These are phyloP conservation scores for Troilus luridus DNA, from an alignment of 2,888 invertebrate genomes.

Conservation along the genomic window DNA sequence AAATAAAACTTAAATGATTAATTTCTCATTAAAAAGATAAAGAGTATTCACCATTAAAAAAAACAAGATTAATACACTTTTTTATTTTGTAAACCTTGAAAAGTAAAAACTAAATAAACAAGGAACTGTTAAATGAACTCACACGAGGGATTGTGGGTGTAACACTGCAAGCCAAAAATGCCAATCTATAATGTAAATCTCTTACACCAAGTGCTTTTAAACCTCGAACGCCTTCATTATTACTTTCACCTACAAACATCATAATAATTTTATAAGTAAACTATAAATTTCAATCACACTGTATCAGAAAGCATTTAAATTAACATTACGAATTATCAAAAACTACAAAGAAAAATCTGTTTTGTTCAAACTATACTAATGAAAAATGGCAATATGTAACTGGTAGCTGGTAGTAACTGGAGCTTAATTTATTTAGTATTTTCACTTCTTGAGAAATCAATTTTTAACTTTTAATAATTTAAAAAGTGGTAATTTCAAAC, in stretches of 20 bases:
- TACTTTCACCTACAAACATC: constrained; percentile 73
- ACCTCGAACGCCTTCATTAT: constrained; percentile 90
- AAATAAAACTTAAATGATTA: neutral
- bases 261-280: neutral
- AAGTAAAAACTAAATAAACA: neutral
- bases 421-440: no score
- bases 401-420: no score
- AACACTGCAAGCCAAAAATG: constrained; percentile 95
- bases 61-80: neutral
- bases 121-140: constrained; percentile 64
- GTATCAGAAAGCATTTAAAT: neutral
- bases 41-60: neutral
- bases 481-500: no score
- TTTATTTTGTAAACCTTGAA: neutral
- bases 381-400: no score
- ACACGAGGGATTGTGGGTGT: constrained; percentile 86
- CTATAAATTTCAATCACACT: no score
- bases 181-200: constrained; percentile 88
- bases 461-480: no score
- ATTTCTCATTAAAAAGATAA: neutral
- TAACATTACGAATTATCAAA: neutral
- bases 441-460: no score
- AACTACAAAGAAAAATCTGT: no score
- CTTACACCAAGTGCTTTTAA: constrained; percentile 88
- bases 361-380: no score